Evolutionary conservation across 2,888 invertebrate genomes (phyloP).

Genomic region (Penaeus monodon): DNA sequence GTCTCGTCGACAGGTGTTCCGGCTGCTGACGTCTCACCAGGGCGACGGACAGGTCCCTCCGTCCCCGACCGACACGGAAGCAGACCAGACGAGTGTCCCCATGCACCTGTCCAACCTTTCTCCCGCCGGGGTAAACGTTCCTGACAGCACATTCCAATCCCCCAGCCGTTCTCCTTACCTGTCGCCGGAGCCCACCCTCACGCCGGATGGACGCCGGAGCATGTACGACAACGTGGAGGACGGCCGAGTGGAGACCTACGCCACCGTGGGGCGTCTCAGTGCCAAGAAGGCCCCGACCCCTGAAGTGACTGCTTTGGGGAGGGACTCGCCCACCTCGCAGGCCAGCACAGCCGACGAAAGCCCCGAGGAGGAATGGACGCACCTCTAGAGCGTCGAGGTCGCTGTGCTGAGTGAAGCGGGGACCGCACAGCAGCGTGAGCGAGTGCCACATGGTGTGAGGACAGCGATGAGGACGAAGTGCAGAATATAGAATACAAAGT

Average conservation of each 20-base stretch:
- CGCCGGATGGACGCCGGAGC: constrained; percentile 1
- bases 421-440: background rate
- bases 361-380: constrained; percentile 55
- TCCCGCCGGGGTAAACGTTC: background rate
- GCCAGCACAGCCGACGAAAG: constrained; percentile 38
- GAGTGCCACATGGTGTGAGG: too few relatives aligned
- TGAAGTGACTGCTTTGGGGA: background rate
- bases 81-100: constrained; percentile 8
- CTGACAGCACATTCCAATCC: too few relatives aligned
- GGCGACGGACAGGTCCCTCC: constrained; percentile 39
- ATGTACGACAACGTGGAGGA: constrained; percentile 37
- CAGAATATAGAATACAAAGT: too few relatives aligned
- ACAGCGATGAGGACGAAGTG: too few relatives aligned
- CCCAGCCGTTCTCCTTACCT: too few relatives aligned
- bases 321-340: background rate
- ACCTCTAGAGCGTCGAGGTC: constrained; percentile 12
- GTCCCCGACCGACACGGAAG: background rate
- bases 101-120: constrained; percentile 21
- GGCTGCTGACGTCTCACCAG: constrained; percentile 45
- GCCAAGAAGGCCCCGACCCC: background rate
- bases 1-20: constrained; percentile 37
- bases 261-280: constrained; percentile 18
- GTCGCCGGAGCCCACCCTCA: background rate
- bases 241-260: constrained; percentile 5
- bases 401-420: background rate